Conservation (phyloP, 2,113 vertebrate species). For the Natator depressus region DNA sequence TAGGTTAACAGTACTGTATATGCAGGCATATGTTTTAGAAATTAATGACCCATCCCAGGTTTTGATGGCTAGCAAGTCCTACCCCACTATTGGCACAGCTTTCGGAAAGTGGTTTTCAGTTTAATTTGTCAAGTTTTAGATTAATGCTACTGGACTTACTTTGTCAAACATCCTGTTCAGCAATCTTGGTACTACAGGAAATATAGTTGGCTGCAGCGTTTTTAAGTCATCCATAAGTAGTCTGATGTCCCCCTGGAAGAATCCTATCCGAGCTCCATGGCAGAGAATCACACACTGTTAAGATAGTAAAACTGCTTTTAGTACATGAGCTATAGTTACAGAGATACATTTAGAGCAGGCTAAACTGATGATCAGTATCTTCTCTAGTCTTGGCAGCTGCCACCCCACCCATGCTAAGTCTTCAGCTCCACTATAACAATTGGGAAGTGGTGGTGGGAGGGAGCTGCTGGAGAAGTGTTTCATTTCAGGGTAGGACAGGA, state of each 20-base stretch:
- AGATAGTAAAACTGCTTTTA: not conserved
- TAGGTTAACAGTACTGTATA: not conserved
- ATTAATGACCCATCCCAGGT: not conserved
- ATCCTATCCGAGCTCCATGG: slow-evolving; percentile 94
- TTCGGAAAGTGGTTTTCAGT: not conserved
- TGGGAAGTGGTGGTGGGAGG: not conserved
- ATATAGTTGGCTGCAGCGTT: slow-evolving; percentile 91
- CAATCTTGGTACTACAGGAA: slow-evolving; percentile 95
- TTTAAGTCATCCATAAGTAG: slow-evolving; percentile 98
- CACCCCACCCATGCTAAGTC: not conserved
- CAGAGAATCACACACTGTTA: slow-evolving; percentile 87
- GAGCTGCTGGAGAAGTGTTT: not conserved
- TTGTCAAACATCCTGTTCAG: slow-evolving; percentile 98
- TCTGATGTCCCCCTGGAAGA: slow-evolving; percentile 97
- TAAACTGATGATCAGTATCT: not conserved
- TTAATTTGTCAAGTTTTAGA: not conserved
- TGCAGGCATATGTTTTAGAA: not conserved
- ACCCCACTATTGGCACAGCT: not conserved
- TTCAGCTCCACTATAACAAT: too few relatives aligned
- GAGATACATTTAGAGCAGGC: not conserved
- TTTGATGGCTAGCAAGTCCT: not conserved
- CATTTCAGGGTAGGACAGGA: not conserved
- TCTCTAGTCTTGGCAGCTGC: not conserved
- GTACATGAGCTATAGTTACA: not conserved
- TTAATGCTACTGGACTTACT: slow-evolving; percentile 78